Percentiles rank a stretch among this genome's conserved stretches.
Conservation (phyloP, 2,113 vertebrate species). For the Gobio gobio region DNA sequence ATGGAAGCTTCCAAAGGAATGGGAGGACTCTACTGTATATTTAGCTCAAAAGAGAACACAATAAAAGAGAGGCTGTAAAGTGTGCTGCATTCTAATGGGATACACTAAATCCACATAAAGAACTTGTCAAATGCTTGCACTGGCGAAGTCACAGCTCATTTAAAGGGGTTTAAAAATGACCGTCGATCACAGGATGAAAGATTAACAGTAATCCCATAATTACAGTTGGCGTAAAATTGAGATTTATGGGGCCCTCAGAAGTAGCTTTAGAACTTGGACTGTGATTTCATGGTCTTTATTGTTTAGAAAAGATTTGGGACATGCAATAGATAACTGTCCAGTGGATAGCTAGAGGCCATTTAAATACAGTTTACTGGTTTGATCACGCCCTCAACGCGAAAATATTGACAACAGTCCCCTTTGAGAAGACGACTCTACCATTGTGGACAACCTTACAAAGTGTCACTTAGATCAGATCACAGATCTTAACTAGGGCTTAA, state of each 20-base stretch:
- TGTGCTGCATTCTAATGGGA: conserved; percentile 8
- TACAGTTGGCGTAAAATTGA: conserved; percentile 7
- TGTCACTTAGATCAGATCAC: not conserved
- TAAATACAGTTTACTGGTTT: not conserved
- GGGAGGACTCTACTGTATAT: conserved; percentile 22
- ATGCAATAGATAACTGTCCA: not conserved
- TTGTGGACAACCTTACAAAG: not conserved
- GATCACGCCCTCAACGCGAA: not conserved
- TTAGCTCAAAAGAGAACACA: conserved; percentile 23
- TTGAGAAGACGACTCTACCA: not conserved
- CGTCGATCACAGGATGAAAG: conserved; percentile 10
- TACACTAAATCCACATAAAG: conserved; percentile 10
- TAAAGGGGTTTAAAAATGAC: conserved; percentile 13
- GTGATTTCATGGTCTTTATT: conserved; percentile 22
- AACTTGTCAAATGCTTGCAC: not conserved
- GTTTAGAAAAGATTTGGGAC: not conserved
- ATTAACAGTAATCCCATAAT: conserved; percentile 31
- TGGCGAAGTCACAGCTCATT: conserved; percentile 18
- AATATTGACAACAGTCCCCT: not conserved
- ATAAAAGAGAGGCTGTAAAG: conserved; percentile 8
- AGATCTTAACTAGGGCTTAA: too few species aligned
- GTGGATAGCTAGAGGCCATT: not conserved
- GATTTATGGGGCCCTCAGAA: not conserved
- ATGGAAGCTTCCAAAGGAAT: conserved; percentile 11
- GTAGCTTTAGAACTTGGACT: not conserved